Evolutionary conservation across 2,113 vertebrate species (phyloP), one percentile per base, ranked within the genome.

Genomic region (Tringa solitaria): DNA sequence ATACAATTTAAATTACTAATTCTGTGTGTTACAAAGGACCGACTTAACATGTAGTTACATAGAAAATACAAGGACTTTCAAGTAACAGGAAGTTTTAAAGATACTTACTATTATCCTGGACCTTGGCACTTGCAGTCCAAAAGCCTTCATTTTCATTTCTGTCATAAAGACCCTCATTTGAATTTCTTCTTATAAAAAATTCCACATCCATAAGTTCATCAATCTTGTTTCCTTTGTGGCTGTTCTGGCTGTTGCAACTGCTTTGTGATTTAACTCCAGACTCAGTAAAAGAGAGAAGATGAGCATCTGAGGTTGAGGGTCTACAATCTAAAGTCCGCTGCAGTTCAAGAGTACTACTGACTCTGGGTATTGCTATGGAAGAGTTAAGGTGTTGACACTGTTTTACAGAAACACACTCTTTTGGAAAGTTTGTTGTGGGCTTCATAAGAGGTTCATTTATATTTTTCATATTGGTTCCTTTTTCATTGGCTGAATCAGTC

Each of bases 91-190:
- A 78, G n/a, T 18, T 81, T 75, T 37, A 46, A 18, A 74, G 88
- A 89, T n/a, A 97, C 98, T 98, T 84, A 98, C 98, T 95, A 12
- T 96, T 97, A 83, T 96, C 98, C 73, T 97, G 98, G 78, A 95
- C 53, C 92, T 98, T 98, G 93, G 87, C 87, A 90, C 82, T 97
- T 93, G 96, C 97, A 91, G 93, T 94, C 96, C 96, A 97, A 90
- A 94, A 95, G 90, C 54, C 96, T 93, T 98, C 98, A 46, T 50
- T 95, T 63, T 97, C 97, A 82, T 56, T 90, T 94, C 84, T 98
- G 64, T 95, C 95, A 74, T 43, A 92, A 37, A 95, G 83, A 50
- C 93, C 48, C 18, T 97, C 97, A 90, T 91, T 98, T 77, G 96
- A 93, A 84, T 94, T 97, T 81, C 96, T 94, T 63, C 84, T 95